These are phyloP conservation scores for Poeciliopsis gracilis DNA, from an alignment of 2,797 vertebrate species.

Conservation along the genomic window DNA sequence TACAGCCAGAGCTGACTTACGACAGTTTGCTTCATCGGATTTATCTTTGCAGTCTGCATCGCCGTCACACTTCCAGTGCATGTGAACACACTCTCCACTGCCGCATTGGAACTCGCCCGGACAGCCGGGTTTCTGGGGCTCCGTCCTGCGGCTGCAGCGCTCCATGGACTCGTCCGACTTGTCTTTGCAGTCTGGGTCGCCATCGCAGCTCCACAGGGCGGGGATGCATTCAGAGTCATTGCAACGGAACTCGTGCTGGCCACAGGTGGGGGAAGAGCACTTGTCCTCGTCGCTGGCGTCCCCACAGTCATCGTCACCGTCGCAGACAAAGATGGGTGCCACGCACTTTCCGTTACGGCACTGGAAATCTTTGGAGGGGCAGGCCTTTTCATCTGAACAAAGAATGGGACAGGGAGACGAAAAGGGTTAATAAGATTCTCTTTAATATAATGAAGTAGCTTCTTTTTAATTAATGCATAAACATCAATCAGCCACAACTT, in stretches of 20 bases:
- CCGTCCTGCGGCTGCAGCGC: conserved; percentile 84
- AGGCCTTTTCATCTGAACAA: conserved; percentile 82
- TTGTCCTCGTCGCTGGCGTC: conserved; percentile 91
- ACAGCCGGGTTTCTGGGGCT: conserved; percentile 84
- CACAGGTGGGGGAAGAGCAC: conserved; percentile 87
- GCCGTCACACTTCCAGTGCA: conserved; percentile 96
- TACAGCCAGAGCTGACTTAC: conserved; percentile 77
- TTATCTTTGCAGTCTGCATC: conserved; percentile 98
- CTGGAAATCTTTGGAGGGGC: conserved; percentile 88
- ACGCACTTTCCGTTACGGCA: conserved; percentile 90
- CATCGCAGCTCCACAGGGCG: conserved; percentile 93
- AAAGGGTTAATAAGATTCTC: not conserved
- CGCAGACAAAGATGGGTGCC: conserved; percentile 89
- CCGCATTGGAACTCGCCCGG: conserved; percentile 86
- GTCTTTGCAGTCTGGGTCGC: conserved; percentile 93
- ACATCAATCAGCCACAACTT: not conserved
- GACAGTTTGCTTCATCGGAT: conserved; percentile 93
- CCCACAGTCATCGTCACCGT: conserved; percentile 88
- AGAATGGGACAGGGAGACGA: not conserved
- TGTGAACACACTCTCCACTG: conserved; percentile 92
- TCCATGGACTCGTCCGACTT: conserved; percentile 90
- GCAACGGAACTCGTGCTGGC: conserved; percentile 92
- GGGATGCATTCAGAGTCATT: conserved; percentile 92
- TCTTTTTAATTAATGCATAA: not conserved
- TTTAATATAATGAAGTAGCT: not conserved